These are phyloP conservation scores for Mesopsocus fuscifrons DNA, from an alignment of 2,888 invertebrate species.

Conservation along the genomic window DNA sequence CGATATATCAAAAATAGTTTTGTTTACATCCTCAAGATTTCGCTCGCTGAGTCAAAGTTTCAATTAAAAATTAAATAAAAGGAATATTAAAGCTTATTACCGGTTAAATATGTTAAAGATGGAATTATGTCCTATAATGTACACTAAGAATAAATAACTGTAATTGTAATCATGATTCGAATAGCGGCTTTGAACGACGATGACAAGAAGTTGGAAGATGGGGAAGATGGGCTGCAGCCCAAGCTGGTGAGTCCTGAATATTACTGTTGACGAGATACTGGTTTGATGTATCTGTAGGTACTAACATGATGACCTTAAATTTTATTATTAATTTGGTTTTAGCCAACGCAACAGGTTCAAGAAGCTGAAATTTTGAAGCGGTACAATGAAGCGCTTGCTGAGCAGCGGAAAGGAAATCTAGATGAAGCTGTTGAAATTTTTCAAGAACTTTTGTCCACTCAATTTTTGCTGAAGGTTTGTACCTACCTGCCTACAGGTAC, in stretches of 20 bases:
- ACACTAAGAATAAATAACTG: too few relatives aligned
- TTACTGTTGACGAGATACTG: background rate
- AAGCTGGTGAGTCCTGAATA: background rate
- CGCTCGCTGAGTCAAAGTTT: too few relatives aligned
- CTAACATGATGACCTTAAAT: too few relatives aligned
- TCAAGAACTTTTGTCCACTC: slow-evolving; percentile 42
- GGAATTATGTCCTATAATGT: too few relatives aligned
- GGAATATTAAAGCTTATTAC: too few relatives aligned
- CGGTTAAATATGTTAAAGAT: too few relatives aligned
- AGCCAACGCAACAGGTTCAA: slow-evolving; percentile 21
- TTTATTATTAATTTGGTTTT: background rate
- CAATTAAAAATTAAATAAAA: too few relatives aligned
- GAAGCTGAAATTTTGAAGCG: slow-evolving; percentile 65
- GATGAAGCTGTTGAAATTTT: slow-evolving; percentile 48
- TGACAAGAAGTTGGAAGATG: background rate
- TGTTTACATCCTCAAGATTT: too few relatives aligned
- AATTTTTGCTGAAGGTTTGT: slow-evolving; percentile 33
- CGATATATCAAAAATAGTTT: too few relatives aligned
- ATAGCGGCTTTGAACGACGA: background rate
- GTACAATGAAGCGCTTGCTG: slow-evolving; percentile 56
- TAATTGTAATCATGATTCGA: slow-evolving; percentile 4
- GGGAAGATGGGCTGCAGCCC: background rate
- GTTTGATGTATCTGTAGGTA: background rate
- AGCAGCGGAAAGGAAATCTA: slow-evolving; percentile 42
- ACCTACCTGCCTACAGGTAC: background rate